Conservation (phyloP, 1,140 invertebrate genomes). For the Cydia amplana region DNA sequence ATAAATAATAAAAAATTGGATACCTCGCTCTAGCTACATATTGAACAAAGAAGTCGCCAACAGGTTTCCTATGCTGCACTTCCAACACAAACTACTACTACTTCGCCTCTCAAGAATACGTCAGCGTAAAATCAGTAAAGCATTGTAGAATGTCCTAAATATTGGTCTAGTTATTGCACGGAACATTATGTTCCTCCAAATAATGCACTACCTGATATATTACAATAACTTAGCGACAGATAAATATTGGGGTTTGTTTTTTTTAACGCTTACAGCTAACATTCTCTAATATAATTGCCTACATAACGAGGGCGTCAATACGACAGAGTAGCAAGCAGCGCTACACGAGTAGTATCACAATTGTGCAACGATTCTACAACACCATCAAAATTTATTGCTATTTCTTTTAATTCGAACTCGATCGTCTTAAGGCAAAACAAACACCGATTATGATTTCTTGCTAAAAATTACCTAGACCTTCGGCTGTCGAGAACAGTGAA, state of each 20-base stretch:
- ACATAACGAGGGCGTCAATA: constrained; percentile 73
- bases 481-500: constrained; percentile 37
- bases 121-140: constrained; percentile 72
- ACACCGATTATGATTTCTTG: constrained; percentile 36
- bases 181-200: constrained; percentile 49
- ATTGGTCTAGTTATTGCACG: constrained; percentile 78
- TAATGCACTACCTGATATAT: constrained; percentile 52
- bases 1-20: neutral
- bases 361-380: constrained; percentile 68
- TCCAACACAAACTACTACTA: neutral
- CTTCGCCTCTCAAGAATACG: constrained; percentile 48
- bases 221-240: constrained; percentile 40
- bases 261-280: constrained; percentile 68
- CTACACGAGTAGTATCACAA: constrained; percentile 72
- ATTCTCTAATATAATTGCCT: constrained; percentile 75
- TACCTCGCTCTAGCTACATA: neutral
- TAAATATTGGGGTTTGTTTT: constrained; percentile 61
- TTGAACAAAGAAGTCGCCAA: neutral
- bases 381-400: constrained; percentile 72
- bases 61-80: neutral
- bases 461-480: constrained; percentile 47
- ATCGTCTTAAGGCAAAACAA: constrained; percentile 72
- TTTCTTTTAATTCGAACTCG: constrained; percentile 55
- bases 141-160: constrained; percentile 77
- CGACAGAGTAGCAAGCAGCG: constrained; percentile 68